Evolutionary conservation across 2,888 invertebrate genomes (phyloP), one percentile per base, ranked within the genome.

Genomic region (Drosophila peninsularis): DNA sequence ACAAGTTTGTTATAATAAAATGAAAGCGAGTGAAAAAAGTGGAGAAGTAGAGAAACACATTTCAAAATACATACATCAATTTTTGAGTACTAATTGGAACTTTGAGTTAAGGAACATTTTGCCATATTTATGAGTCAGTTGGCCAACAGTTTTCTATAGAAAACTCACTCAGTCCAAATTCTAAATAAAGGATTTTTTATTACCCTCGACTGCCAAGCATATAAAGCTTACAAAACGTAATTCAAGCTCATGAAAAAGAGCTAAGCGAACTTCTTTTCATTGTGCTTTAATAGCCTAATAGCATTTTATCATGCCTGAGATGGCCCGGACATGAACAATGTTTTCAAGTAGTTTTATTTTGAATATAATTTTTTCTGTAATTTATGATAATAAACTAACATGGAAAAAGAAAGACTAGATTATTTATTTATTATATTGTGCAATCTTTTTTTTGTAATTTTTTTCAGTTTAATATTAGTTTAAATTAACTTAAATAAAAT

Each of bases 1-100:
- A 54, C 17, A 61, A 69, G 32, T 62, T 69, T 52, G 52, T 19
- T 52, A 44, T 37, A 70, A 47, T 32, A 34, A 58, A 54, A 57
- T 37, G 30, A 61, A 52, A 58, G 24, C 19, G 39, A 42, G 41
- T 37, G 11, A 24, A 67, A 44, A 17, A 44, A 21, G 21, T 2
- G 10, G 17, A 36, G 24, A 41, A 11, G 11, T 34, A 17, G 27
- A 24, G 13, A 56, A 49, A 49, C 49, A 54, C 65, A 75, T 77
- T 75, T 68, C 61, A 73, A 55, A 73, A 75, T 53, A 44, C 74
- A 69, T 75, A 41, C 78, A 78, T 75, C 58, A 75, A 78, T 69
- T 78, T 78, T 78, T 32, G 47, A 78, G 64, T 58, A 64, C 74
- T 78, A 76, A 74, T 74, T 75, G 75, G 69, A 47, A 64, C 55